Conservation (phyloP, 2,888 invertebrate species). For the Melinaea marsaeus region DNA sequence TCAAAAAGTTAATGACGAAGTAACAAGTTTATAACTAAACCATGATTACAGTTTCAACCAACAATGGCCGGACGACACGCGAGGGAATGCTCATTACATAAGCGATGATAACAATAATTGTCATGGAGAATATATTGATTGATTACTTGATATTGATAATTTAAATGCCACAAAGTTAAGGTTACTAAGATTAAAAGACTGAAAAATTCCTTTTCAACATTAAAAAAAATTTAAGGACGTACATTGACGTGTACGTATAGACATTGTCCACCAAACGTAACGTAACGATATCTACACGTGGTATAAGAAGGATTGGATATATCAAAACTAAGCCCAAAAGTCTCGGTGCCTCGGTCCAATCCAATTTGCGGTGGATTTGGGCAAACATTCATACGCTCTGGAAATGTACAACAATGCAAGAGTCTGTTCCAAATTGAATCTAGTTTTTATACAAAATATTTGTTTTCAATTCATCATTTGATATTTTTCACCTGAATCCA, state of each 20-base stretch:
- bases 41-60: slow-evolving; percentile 8
- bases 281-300: not conserved
- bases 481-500: not conserved
- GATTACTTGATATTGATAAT: slow-evolving; percentile 7
- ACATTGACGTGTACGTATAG: not conserved
- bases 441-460: not conserved
- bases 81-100: slow-evolving; percentile 15
- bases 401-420: not conserved
- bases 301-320: not conserved
- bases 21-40: not conserved
- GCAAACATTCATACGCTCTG: slow-evolving; percentile 1
- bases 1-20: not conserved
- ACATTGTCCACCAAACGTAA: too few relatives aligned
- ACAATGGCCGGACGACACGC: slow-evolving; percentile 16
- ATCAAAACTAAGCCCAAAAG: slow-evolving; percentile 2
- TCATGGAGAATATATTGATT: slow-evolving; percentile 5
- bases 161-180: too few relatives aligned
- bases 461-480: not conserved
- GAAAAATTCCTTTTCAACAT: not conserved
- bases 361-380: slow-evolving; percentile 12
- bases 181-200: too few relatives aligned
- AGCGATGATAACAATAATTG: slow-evolving; percentile 14
- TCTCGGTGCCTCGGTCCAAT: slow-evolving; percentile 10
- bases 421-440: not conserved
- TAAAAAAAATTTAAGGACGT: not conserved